Evolutionary conservation across 1,140 invertebrate species (phyloP), one percentile per base, ranked within the genome.

Genomic region (Sesamia nonagrioides): DNA sequence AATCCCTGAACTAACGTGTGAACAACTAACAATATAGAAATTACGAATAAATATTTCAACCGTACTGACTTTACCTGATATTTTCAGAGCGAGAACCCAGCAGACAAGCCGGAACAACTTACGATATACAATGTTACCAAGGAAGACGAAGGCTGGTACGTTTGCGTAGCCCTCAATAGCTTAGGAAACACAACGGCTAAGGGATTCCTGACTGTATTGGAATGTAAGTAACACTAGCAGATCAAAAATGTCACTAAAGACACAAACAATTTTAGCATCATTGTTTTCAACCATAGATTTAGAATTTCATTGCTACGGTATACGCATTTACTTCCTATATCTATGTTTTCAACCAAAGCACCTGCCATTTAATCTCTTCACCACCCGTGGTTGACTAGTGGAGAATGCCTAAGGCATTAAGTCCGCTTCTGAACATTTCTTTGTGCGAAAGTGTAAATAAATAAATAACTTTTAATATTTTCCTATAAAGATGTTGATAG

Each of bases 121-220:
- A 95, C 96, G 7, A 88, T 99, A 18, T 95, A 95, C 60, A 99
- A 99, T 89, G 97, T 99, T 0, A 98, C 98, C 0, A 95, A 97
- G 77, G 96, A 97, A 45, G 97, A 99, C 85, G 97, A 98, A 90
- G 98, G 98, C 1, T 99, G 98, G 98, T 99, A 99, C 89, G 97
- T 98, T 0, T 99, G 99, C 89, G 95, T 99, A 6, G 98, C 98
- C 0, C 96, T 97, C 4, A 99, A 98, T 90, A 96, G 96, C 50
- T 95, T 99, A 13, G 99, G 99, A 0, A 95, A 96, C 35, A 96
- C 97, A 0, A 96, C 97, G 60, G 96, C 96, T 40, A 98, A 97
- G 87, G 98, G 98, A 13, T 99, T 98, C 92, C 95, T 99, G 1
- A 96, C 96, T 58, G 98, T 99, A 11, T 95, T 98, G 4, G 97